Base-by-base conservation (phyloP, 2,797 vertebrate species). In the Thaleichthys pacificus region DNA sequence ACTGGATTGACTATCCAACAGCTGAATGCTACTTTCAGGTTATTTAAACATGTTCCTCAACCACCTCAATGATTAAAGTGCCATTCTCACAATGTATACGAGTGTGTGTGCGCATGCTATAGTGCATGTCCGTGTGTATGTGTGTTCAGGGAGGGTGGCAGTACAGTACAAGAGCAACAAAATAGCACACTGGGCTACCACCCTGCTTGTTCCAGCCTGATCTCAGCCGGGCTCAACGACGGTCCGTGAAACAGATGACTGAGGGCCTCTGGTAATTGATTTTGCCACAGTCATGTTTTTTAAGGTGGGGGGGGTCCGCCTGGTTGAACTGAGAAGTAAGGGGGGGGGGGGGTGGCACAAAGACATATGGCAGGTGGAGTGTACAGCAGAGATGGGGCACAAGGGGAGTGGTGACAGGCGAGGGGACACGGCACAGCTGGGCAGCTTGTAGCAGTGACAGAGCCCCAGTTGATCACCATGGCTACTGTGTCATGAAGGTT, bases 341-440 rank as follows among this genome's bases (percentile, higher is more conserved):
- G 19, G 30, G 4, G 14, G 24, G 62, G 49, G 65, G 14, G 61
- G 17, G 24, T 19, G 69, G 32, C 24, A 14, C 24, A 21, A 28
- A 24, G 57, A 61, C 65, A 61, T 51, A 61, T 68, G 57, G 71
- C 65, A 72, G 61, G 62, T 56, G 12, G 19, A 62, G 22, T 63
- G 15, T 28, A n/a, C 60, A 12, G 4, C 1, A 22, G 14, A 19
- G 51, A 35, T 14, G 11, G 54, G 24, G 30, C 14, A 12, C 24
- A n/a, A 15, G 47, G 58, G 60, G 22, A 69, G 60, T 56, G 72
- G 67, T 74, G 30, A 63, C 66, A 64, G 49, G 61, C 38, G 26
- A 69, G 22, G 30, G 28, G 21, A 57, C 7, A 7, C 35, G 12
- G 47, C 66, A 74, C 72, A 69, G 73, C 73, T 74, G 73, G 66